Evolutionary conservation across 2,888 invertebrate genomes (phyloP).

Genomic region (Rhyacophila evoluta): DNA sequence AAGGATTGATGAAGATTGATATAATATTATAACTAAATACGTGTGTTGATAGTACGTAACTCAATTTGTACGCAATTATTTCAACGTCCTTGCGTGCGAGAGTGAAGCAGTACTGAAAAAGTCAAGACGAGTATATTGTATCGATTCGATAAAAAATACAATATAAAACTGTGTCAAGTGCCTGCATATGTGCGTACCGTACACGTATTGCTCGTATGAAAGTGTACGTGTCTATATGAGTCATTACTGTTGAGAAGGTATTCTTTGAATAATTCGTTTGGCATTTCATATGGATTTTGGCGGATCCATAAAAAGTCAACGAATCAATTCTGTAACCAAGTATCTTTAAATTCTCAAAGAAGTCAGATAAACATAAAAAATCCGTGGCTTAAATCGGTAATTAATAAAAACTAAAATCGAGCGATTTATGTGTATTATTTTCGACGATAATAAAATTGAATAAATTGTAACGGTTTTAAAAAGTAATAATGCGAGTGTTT

Average conservation of each 20-base stretch:
- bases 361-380: constrained; percentile 63
- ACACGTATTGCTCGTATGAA: background rate
- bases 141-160: background rate
- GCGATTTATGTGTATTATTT: background rate
- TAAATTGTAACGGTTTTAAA: background rate
- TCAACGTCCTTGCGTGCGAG: constrained; percentile 37
- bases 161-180: constrained; percentile 43
- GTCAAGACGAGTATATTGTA: constrained; percentile 43
- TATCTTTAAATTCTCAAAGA: constrained; percentile 56
- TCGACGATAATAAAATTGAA: constrained; percentile 56
- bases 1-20: background rate
- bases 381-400: constrained; percentile 62
- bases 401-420: constrained; percentile 25
- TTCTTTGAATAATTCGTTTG: background rate
- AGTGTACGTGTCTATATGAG: background rate
- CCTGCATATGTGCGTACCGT: background rate
- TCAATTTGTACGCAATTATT: background rate
- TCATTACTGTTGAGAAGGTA: constrained; percentile 20
- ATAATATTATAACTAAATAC: background rate
- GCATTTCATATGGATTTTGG: constrained; percentile 47
- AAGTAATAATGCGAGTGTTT: background rate
- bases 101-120: constrained; percentile 27
- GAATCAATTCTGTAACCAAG: background rate
- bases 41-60: background rate
- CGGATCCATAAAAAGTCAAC: constrained; percentile 44